A percentile compares a stretch with the other conserved stretches of the same genome.
Evolutionary conservation across 1,140 invertebrate species (phyloP).

Genomic region (Probaryconus sp.): DNA sequence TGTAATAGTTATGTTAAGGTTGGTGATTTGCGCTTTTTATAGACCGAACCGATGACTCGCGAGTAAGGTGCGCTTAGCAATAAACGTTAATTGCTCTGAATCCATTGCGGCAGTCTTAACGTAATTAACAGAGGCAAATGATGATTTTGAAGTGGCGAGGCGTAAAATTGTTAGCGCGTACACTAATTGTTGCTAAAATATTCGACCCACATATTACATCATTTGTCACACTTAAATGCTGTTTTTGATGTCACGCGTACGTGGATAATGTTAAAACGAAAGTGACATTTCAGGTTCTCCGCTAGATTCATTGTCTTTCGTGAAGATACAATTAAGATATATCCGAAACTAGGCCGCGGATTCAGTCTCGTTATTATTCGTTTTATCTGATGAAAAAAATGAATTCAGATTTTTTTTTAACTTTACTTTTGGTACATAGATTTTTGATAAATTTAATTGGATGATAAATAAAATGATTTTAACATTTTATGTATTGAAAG

Average conservation of each 20-base stretch:
- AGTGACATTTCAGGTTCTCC: constrained; percentile 14
- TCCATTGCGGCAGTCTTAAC: constrained; percentile 68
- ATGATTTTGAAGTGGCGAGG: constrained; percentile 58
- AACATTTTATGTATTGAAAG: too few species aligned
- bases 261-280: constrained; percentile 4
- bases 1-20: constrained; percentile 35
- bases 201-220: constrained; percentile 73
- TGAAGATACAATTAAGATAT: too few species aligned
- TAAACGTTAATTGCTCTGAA: constrained; percentile 66
- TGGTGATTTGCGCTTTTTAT: constrained; percentile 22
- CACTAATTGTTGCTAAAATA: constrained; percentile 75
- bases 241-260: constrained; percentile 3
- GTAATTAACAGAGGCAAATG: constrained; percentile 67
- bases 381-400: too few species aligned
- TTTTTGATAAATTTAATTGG: too few species aligned
- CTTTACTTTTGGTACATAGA: too few species aligned
- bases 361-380: too few species aligned
- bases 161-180: constrained; percentile 67
- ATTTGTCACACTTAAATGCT: constrained; percentile 48
- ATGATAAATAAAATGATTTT: too few species aligned
- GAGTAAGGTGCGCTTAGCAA: constrained; percentile 51
- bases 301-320: constrained; percentile 2
- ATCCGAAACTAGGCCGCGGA: too few species aligned
- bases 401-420: too few species aligned
- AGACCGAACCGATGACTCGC: neutral